Percentiles rank a stretch among this genome's conserved stretches.
These are phyloP conservation scores for Reticulitermes speratus DNA, from an alignment of 1,140 invertebrate genomes.

Conservation along the genomic window DNA sequence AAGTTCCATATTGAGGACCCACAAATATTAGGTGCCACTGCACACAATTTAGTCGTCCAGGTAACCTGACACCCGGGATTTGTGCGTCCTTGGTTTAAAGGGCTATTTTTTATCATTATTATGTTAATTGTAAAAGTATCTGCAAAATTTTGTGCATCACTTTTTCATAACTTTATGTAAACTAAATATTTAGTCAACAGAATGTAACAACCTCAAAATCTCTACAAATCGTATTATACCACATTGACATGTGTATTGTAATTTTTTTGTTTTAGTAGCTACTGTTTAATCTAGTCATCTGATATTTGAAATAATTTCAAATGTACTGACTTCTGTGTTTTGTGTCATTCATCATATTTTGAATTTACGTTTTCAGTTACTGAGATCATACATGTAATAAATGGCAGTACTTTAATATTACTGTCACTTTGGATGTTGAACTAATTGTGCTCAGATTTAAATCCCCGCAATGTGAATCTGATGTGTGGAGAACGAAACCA, in stretches of 20 bases:
- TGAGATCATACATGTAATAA: background rate
- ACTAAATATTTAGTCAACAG: background rate
- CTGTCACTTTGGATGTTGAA: background rate
- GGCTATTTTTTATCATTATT: background rate
- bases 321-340: slow-evolving; percentile 11
- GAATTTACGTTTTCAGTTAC: background rate
- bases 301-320: background rate
- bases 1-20: too few species aligned
- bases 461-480: background rate
- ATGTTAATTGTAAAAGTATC: background rate
- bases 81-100: background rate
- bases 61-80: too few species aligned
- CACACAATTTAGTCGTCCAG: too few species aligned
- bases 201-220: background rate
- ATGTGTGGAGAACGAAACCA: background rate
- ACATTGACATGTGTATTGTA: background rate
- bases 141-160: background rate
- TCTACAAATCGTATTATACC: background rate
- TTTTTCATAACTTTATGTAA: background rate
- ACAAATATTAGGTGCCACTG: too few species aligned
- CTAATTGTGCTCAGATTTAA: background rate
- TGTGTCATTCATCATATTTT: slow-evolving; percentile 8
- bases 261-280: background rate
- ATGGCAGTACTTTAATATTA: background rate
- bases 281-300: slow-evolving; percentile 13